Evolutionary conservation across 2,888 invertebrate genomes (phyloP), one percentile per base, ranked within the genome.

Genomic region (Aphidius colemani): DNA sequence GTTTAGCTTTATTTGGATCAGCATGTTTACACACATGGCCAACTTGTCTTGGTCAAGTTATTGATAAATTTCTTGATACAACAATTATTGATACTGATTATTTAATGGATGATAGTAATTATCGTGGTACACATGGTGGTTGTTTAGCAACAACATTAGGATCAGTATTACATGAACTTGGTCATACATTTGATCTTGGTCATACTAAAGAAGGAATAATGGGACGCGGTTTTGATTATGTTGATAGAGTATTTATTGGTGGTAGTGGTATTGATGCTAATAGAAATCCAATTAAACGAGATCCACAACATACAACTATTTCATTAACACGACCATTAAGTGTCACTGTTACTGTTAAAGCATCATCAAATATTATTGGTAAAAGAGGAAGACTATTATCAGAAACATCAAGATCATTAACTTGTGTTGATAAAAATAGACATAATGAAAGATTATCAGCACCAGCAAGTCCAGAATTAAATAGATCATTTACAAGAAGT

Each of bases 1-100:
- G 96, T 0, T 84, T 98, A 66, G 97, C 96, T 7, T 83, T 97
- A 10, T 93, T 96, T 78, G 95, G 96, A 7, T 93, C 94, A 0
- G 95, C 91, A 1, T 95, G 93, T 77, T 86, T 97, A 59, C 93
- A 95, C 79, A 92, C 95, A 3, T 97, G 96, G 96, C 94, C 97
- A 2, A 86, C 86, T 41, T 82, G 81, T 53, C 84, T 94, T 66
- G 84, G 87, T 7, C 89, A 94, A 71, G 68, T 74, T 7, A 79
- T 90, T 13, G 78, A 86, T 10, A 86, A 86, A 68, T 88, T 91
- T 74, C 82, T 85, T 9, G 86, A 90, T 75, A 69, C 81, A 55
- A 86, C 88, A 40, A 84, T 86, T 66, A 88, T 97, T 39, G 92
- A 96, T 81, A 85, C 88, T 53, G 85, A 84, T 41, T 83, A 87